phyloP scores from a whole-genome alignment of 2,797 vertebrate species.

The Spinus pinus region DNA sequence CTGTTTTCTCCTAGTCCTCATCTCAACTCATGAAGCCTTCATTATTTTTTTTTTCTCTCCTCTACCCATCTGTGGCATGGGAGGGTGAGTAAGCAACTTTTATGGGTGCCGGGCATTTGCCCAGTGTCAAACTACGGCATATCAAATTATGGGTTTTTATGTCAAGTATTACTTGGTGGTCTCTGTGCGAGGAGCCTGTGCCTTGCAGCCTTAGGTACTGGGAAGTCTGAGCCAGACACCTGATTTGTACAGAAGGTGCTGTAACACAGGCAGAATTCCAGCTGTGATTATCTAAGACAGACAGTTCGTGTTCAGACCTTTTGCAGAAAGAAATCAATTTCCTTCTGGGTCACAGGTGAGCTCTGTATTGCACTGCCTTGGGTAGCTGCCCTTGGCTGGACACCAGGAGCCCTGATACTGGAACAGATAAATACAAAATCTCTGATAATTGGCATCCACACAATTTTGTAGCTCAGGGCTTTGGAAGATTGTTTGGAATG shows the following conservation, averaged over 20 bases:
- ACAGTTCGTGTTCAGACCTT: neutral
- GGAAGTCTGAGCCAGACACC: neutral
- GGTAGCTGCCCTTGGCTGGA: neutral
- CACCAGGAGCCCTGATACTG: neutral
- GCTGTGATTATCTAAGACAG: neutral
- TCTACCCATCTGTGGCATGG: neutral
- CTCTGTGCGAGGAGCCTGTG: neutral
- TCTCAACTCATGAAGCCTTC: neutral
- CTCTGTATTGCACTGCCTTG: neutral
- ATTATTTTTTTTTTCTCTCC: neutral
- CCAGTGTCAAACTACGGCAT: rapidly evolving
- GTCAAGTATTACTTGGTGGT: neutral
- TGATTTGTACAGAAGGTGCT: neutral
- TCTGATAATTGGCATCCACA: neutral
- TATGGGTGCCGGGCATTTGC: neutral
- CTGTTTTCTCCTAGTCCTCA: neutral
- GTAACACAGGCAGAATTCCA: neutral
- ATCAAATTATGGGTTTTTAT: neutral
- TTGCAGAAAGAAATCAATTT: neutral
- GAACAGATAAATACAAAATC: neutral
- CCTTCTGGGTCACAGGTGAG: neutral
- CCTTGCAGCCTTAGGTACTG: neutral
- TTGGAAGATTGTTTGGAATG: neutral
- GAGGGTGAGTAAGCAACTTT: rapidly evolving
- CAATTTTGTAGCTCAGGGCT: neutral